Base-by-base conservation (phyloP, 2,888 invertebrate species). In the Cynaeus angustus region DNA sequence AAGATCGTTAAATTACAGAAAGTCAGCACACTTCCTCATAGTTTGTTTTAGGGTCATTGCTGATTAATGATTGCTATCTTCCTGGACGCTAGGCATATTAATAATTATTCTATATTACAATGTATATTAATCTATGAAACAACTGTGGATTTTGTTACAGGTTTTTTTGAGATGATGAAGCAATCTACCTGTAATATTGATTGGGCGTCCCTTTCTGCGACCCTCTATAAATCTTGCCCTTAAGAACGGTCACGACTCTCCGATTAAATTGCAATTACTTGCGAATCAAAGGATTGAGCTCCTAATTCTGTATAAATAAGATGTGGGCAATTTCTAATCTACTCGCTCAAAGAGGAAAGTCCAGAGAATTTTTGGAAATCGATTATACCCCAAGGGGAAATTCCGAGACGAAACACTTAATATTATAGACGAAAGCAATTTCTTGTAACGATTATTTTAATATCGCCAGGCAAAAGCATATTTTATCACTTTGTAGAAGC, bases 221-320 rank as follows among this genome's bases (percentile, higher is more conserved):
- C 30, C 46, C 66, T 28, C n/a, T 41, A 69, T 66, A 69, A 69
- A 69, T 69, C 59, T 41, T 66, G 26, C 50, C 46, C 45, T 37
- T 59, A 48, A 58, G 56, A 28, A 26, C 61, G 61, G 68, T 61
- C 68, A 68, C 61, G 68, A 62, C 16, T 43, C 43, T 26, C 16
- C 53, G 69, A 69, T 69, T 66, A 69, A 69, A 69, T 69, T 58
- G 69, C 69, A 69, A 69, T 69, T 69, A 69, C 69, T 56, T 41
- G 38, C 50, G 68, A 69, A 69, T 69, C 66, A 58, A 55, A 56
- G 65, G 69, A 69, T 69, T 66, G 48, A 12, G 10, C 30, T 30
- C 68, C 38, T 64, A 68, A 64, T 52, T 16, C 68, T 16, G 64
- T 46, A 37, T 53, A 64, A 68, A 64, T 64, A 64, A 64, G 61